Evolutionary conservation across 2,113 vertebrate genomes (phyloP).

Genomic region (Indicator indicator): DNA sequence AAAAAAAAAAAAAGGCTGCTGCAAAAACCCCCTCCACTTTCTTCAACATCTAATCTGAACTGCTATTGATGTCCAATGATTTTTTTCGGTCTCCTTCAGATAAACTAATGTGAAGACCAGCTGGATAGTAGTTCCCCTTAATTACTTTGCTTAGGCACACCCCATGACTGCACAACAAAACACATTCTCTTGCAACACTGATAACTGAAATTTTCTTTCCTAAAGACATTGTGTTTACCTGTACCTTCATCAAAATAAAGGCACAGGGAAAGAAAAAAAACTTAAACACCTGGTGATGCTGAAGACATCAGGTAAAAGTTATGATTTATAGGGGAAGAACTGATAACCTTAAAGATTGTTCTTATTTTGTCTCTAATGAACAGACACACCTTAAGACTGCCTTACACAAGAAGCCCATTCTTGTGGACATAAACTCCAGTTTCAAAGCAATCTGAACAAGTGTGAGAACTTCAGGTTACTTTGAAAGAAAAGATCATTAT

Average conservation of each 20-base stretch:
- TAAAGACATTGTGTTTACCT: not conserved
- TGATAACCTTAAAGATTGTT: not conserved
- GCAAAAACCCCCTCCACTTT: not conserved
- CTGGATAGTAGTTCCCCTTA: rapidly evolving
- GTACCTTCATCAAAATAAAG: not conserved
- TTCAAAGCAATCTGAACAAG: not conserved
- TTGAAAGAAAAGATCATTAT: not conserved
- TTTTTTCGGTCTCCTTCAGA: not conserved
- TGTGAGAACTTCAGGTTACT: not conserved
- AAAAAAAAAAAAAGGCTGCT: not conserved
- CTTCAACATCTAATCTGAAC: not conserved
- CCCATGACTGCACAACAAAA: not conserved
- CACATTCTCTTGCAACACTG: not conserved
- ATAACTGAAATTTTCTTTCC: not conserved
- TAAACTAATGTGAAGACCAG: not conserved
- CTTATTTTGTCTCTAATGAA: not conserved
- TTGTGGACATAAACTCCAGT: not conserved
- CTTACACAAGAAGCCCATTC: not conserved
- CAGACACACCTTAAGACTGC: not conserved
- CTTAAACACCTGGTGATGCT: not conserved
- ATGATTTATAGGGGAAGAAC: not conserved
- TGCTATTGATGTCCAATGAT: not conserved
- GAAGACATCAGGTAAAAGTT: not conserved
- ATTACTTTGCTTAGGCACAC: not conserved
- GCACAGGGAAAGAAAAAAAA: not conserved